Conservation (phyloP, 2,113 vertebrate genomes). For the Pachyramphus minor region DNA sequence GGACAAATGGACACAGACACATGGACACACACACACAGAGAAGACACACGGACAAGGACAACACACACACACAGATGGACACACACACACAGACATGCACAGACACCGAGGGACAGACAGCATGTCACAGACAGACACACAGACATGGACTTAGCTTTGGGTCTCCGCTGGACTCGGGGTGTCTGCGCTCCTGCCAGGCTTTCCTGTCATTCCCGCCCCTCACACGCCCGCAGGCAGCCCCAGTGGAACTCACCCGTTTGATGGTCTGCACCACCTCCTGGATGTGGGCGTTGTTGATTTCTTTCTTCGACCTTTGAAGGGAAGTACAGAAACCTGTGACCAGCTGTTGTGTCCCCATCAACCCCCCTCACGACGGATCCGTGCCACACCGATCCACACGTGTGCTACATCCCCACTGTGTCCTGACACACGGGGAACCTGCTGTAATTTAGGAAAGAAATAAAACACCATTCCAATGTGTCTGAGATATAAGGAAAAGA, state of each 20-base stretch:
- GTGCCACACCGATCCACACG: neutral
- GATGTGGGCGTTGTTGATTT: slow-evolving; percentile 78
- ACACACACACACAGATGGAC: neutral
- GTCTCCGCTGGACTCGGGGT: neutral
- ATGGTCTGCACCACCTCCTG: slow-evolving; percentile 77
- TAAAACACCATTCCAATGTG: neutral
- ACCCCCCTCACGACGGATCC: neutral
- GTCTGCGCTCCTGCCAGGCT: neutral
- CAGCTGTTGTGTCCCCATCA: neutral
- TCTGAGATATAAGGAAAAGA: neutral
- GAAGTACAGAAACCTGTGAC: neutral
- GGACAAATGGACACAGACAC: no score
- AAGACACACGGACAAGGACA: no score
- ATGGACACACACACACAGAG: neutral
- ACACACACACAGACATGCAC: neutral
- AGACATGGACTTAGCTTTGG: neutral
- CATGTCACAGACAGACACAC: neutral
- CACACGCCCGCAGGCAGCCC: neutral
- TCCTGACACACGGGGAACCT: neutral
- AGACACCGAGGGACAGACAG: neutral
- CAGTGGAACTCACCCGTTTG: slow-evolving; percentile 68
- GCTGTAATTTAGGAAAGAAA: neutral
- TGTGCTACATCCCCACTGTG: neutral
- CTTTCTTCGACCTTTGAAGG: slow-evolving; percentile 76
- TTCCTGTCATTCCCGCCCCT: fast-evolving